Conservation (phyloP, 2,888 invertebrate genomes). For the Athalia circularis region DNA sequence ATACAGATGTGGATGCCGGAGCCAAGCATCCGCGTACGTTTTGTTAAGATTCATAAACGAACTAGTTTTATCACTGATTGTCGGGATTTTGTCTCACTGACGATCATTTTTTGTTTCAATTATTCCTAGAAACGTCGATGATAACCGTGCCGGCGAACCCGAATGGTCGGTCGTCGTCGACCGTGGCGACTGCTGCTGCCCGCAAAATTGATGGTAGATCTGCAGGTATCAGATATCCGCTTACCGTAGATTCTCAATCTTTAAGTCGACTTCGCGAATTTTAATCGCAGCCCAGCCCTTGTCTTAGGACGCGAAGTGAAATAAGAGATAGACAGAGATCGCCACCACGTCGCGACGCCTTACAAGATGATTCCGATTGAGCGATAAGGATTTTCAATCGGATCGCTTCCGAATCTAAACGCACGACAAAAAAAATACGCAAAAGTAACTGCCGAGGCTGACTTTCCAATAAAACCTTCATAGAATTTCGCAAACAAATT, state of each 20-base stretch:
- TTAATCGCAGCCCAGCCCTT: constrained; percentile 3
- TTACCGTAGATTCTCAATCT: background rate
- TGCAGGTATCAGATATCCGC: background rate
- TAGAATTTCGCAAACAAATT: too few relatives aligned
- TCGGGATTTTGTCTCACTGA: background rate
- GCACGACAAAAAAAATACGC: too few relatives aligned
- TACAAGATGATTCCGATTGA: too few relatives aligned
- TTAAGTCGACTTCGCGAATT: background rate
- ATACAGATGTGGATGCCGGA: constrained; percentile 40
- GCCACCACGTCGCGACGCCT: background rate
- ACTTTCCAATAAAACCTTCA: too few relatives aligned
- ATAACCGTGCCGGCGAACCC: background rate
- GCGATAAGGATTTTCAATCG: too few relatives aligned
- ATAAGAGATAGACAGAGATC: background rate
- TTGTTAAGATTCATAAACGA: background rate
- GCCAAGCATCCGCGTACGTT: constrained; percentile 23
- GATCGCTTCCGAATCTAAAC: too few relatives aligned
- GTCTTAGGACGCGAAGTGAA: background rate
- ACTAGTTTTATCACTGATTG: background rate
- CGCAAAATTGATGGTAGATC: constrained; percentile 22
- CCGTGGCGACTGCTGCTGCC: constrained; percentile 20
- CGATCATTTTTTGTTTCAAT: too few relatives aligned
- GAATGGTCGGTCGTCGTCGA: constrained; percentile 13
- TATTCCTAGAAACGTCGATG: constrained; percentile 3
- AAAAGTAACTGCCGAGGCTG: too few relatives aligned